Conservation (phyloP, 2,888 invertebrate species). For the Philonicus albiceps region DNA sequence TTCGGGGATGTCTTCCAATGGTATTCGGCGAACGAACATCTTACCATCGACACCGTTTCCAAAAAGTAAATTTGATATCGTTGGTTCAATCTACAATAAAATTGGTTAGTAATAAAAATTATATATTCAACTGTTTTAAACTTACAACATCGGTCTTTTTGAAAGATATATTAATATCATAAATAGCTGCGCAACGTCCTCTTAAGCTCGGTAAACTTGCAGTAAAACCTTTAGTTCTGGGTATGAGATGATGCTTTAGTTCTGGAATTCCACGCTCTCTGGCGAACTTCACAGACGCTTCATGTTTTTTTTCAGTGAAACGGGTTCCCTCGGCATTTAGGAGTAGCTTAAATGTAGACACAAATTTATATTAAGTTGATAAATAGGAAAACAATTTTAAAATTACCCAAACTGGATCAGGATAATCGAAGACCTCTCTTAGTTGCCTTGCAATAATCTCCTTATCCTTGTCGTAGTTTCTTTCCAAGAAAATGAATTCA, state of each 20-base stretch:
- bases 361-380: neutral
- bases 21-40: slow-evolving; percentile 81
- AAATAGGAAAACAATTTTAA: slow-evolving; percentile 1
- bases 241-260: slow-evolving; percentile 88
- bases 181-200: slow-evolving; percentile 82
- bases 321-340: slow-evolving; percentile 94
- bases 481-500: slow-evolving; percentile 91
- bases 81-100: slow-evolving; percentile 69
- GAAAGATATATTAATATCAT: slow-evolving; percentile 82
- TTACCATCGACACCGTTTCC: slow-evolving; percentile 78
- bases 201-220: slow-evolving; percentile 84
- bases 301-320: slow-evolving; percentile 86
- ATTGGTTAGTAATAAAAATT: neutral
- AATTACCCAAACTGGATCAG: slow-evolving; percentile 88
- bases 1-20: slow-evolving; percentile 80
- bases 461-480: slow-evolving; percentile 90
- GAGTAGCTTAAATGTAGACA: slow-evolving; percentile 69
- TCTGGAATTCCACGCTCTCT: slow-evolving; percentile 82
- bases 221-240: slow-evolving; percentile 94
- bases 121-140: neutral
- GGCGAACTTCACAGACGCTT: slow-evolving; percentile 87
- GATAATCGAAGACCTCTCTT: slow-evolving; percentile 83
- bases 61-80: slow-evolving; percentile 77
- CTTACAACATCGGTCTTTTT: slow-evolving; percentile 69
- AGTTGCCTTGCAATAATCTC: slow-evolving; percentile 82